Evolutionary conservation across 2,797 vertebrate species (phyloP).

Genomic region (Malacoraja senta): DNA sequence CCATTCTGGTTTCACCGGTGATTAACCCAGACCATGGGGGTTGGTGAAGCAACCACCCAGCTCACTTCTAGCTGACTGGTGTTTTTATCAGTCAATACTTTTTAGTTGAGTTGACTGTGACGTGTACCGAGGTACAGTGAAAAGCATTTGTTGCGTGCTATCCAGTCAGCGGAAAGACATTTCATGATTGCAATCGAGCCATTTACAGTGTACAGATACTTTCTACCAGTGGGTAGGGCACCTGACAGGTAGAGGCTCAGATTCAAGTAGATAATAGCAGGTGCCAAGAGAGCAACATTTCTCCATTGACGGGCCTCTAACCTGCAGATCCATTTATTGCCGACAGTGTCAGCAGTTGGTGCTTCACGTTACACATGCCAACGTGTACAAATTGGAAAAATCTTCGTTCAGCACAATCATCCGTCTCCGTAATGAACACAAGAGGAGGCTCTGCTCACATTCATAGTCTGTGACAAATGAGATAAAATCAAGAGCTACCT

Average conservation of each 20-base stretch:
- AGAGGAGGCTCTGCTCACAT: neutral
- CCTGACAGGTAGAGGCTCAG: neutral
- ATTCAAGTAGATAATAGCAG: neutral
- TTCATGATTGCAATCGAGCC: no score
- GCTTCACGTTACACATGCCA: neutral
- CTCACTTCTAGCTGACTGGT: neutral
- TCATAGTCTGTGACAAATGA: neutral
- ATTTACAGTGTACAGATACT: no score
- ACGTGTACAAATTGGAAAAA: neutral
- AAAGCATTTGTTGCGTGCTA: no score
- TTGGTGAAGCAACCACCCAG: neutral
- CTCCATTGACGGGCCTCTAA: neutral
- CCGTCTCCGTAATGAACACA: neutral
- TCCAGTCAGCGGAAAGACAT: no score
- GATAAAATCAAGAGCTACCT: neutral
- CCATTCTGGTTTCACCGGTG: neutral
- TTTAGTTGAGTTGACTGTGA: no score
- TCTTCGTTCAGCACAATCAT: neutral
- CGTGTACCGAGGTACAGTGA: no score
- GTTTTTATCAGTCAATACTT: neutral
- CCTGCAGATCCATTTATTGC: neutral
- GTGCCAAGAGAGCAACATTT: neutral
- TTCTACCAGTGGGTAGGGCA: neutral
- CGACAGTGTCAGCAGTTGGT: neutral
- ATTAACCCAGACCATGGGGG: neutral